phyloP scores from a whole-genome alignment of 1,140 invertebrate genomes.

The Trichoplusia ni region DNA sequence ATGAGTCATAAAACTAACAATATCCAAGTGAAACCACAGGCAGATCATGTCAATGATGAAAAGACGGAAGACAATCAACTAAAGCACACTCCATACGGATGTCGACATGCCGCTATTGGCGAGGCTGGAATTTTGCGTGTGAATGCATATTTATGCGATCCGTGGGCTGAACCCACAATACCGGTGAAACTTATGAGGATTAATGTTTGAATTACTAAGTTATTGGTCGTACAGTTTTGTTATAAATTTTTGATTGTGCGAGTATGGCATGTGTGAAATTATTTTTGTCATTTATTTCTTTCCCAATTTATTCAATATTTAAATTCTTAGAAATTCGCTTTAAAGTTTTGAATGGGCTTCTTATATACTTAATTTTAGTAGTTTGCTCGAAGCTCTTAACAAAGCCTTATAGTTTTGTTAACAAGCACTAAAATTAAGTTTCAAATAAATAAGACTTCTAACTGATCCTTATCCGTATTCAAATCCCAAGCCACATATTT shows the following conservation, averaged over 20 bases:
- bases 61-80: too few species aligned
- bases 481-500: conserved; percentile 6
- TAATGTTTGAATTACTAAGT: conserved; percentile 23
- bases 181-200: conserved; percentile 17
- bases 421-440: too few species aligned
- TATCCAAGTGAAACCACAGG: too few species aligned
- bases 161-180: conserved; percentile 3
- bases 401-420: too few species aligned
- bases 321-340: too few species aligned
- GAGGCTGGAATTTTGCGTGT: conserved; percentile 6
- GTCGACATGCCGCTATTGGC: conserved; percentile 9
- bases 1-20: too few species aligned
- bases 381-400: too few species aligned
- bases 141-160: too few species aligned
- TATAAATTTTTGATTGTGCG: conserved; percentile 4
- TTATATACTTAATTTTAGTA: too few species aligned
- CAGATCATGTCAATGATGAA: too few species aligned
- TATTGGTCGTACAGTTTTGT: conserved; percentile 3
- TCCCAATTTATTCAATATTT: neutral
- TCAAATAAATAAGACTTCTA: too few species aligned
- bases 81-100: neutral
- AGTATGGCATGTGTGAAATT: conserved; percentile 15
- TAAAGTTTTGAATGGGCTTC: too few species aligned
- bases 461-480: neutral
- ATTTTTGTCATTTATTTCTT: conserved; percentile 13